Percentiles rank a stretch among this genome's conserved stretches.
phyloP scores from a whole-genome alignment of 2,797 vertebrate species.

The Triplophysa yarkandensis region DNA sequence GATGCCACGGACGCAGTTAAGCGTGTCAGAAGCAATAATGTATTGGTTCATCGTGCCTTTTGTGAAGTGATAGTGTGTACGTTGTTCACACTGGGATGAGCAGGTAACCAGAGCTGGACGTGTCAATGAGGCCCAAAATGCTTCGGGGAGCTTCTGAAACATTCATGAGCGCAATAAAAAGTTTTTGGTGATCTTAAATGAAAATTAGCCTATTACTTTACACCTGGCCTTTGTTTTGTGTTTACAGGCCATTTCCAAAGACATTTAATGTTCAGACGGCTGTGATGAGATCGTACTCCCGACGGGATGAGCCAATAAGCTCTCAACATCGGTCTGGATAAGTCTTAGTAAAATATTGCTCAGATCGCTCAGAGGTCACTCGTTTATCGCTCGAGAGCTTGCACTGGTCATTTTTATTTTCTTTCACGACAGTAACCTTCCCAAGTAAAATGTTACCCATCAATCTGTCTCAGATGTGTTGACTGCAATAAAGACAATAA shows the following conservation, averaged over 20 bases:
- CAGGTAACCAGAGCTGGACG: slow-evolving; percentile 9
- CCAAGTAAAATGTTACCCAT: not conserved
- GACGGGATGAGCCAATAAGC: not conserved
- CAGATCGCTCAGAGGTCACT: not conserved
- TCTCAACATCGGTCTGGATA: not conserved
- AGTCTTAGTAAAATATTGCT: not conserved
- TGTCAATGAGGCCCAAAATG: not conserved
- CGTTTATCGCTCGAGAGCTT: not conserved
- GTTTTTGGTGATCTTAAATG: slow-evolving; percentile 25
- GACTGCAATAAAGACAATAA: not conserved
- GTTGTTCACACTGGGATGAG: slow-evolving; percentile 27
- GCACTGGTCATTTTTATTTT: not conserved
- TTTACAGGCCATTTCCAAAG: slow-evolving; percentile 9
- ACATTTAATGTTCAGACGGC: not conserved
- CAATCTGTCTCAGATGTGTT: not conserved
- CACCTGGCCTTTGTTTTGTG: slow-evolving; percentile 21
- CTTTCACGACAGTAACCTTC: not conserved
- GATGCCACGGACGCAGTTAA: not conserved
- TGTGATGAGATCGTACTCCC: not conserved
- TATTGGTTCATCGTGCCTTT: slow-evolving; percentile 18
- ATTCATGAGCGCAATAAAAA: slow-evolving; percentile 23
- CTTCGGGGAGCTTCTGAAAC: slow-evolving; percentile 20
- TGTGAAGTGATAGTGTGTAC: slow-evolving; percentile 27
- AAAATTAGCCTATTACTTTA: slow-evolving; percentile 17
- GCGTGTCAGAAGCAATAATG: slow-evolving; percentile 20